Percentiles rank a stretch among this genome's conserved stretches.
Evolutionary conservation across 2,797 vertebrate species (phyloP).

Genomic region (Zalophus californianus): DNA sequence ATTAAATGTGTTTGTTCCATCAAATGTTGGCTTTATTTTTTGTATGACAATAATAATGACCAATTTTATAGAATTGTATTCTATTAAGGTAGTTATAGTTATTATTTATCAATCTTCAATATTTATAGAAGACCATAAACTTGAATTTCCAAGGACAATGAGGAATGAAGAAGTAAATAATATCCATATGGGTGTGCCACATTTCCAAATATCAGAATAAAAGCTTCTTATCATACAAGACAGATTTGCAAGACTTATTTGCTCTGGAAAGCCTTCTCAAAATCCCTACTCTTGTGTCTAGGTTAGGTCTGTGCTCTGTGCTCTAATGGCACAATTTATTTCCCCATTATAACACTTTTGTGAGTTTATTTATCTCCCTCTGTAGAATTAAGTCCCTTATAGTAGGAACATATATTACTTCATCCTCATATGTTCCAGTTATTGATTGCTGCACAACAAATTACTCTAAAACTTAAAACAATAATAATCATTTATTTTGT

Average conservation of each 20-base stretch:
- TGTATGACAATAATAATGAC: background rate
- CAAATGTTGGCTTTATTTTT: background rate
- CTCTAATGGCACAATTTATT: background rate
- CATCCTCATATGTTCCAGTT: background rate
- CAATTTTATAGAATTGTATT: background rate
- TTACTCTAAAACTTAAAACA: background rate
- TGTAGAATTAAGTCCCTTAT: background rate
- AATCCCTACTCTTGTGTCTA: background rate
- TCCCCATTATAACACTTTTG: background rate
- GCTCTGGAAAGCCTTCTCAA: background rate
- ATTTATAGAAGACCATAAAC: background rate
- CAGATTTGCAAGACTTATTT: background rate
- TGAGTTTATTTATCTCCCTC: conserved; percentile 35
- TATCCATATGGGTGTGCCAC: background rate
- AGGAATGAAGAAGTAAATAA: background rate
- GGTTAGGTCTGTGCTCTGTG: background rate
- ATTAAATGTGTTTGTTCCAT: background rate
- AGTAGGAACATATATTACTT: background rate
- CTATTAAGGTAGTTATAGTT: background rate
- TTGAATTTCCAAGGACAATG: background rate
- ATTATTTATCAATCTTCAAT: background rate
- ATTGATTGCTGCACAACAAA: background rate
- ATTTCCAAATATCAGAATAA: background rate
- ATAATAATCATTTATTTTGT: background rate
- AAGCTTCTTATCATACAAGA: background rate